phyloP scores from a whole-genome alignment of 1,140 invertebrate genomes.

The Drosophila nigromelanica region DNA sequence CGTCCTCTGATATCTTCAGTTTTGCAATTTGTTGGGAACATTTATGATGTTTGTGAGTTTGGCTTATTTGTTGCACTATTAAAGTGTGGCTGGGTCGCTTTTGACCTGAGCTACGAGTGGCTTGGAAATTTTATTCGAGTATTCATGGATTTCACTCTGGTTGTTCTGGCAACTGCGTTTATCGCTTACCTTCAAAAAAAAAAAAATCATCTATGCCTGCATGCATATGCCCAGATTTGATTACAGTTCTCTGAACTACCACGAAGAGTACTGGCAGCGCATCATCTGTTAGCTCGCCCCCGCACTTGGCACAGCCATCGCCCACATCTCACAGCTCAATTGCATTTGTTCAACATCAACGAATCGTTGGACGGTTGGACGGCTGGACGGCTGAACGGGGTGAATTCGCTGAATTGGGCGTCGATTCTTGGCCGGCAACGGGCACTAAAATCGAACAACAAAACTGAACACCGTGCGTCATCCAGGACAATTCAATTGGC shows the following conservation, averaged over 20 bases:
- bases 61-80: conserved; percentile 1
- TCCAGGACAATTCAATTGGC: conserved; percentile 43
- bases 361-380: conserved; percentile 10
- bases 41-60: not conserved
- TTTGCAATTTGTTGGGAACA: not conserved
- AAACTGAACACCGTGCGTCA: conserved; percentile 35
- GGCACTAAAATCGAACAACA: conserved; percentile 47
- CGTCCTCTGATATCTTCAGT: too few species aligned
- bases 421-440: too few species aligned
- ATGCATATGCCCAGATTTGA: conserved; percentile 41
- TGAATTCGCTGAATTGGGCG: too few species aligned
- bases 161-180: conserved; percentile 24
- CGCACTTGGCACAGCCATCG: conserved; percentile 2
- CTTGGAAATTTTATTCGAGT: conserved; percentile 4
- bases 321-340: conserved; percentile 32
- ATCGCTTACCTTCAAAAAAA: not conserved
- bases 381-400: not conserved
- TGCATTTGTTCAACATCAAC: conserved; percentile 56
- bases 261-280: too few species aligned
- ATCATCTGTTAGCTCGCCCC: not conserved
- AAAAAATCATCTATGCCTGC: conserved; percentile 36
- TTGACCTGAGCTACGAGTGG: not conserved
- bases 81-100: not conserved
- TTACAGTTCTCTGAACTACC: conserved; percentile 28
- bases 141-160: conserved; percentile 22